phyloP scores from a whole-genome alignment of 2,113 vertebrate species.

The Ranitomeya imitator region DNA sequence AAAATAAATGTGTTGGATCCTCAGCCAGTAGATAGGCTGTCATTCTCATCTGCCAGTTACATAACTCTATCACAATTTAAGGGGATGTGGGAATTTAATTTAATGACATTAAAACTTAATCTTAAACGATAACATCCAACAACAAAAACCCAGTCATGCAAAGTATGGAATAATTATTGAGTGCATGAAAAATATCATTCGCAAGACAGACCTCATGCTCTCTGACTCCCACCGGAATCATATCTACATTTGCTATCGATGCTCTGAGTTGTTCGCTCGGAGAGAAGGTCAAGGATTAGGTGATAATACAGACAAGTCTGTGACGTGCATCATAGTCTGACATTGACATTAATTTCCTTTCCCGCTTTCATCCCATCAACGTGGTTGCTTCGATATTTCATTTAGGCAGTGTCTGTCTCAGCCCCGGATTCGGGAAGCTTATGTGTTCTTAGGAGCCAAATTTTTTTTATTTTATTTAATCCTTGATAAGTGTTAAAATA shows the following conservation, averaged over 20 bases:
- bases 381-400: not conserved
- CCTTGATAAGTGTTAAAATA: not conserved
- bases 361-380: not conserved
- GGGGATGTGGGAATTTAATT: conserved; percentile 45
- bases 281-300: conserved; percentile 47
- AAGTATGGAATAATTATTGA: conserved; percentile 47
- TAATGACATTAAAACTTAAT: conserved; percentile 55
- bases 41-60: conserved; percentile 9
- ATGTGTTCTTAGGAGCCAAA: not conserved
- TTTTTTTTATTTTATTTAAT: not conserved
- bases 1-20: conserved; percentile 35
- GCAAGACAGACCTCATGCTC: conserved; percentile 8
- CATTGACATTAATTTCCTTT: conserved; percentile 36
- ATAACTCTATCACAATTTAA: conserved; percentile 49
- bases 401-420: not conserved
- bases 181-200: conserved; percentile 34
- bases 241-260: conserved; percentile 34
- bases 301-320: conserved; percentile 48
- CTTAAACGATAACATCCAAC: conserved; percentile 45
- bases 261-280: conserved; percentile 15
- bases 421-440: not conserved
- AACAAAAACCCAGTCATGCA: conserved; percentile 43
- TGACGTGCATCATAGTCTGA: conserved; percentile 35
- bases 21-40: conserved; percentile 33
- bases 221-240: conserved; percentile 8